phyloP scores from a whole-genome alignment of 1,140 invertebrate species.

The Drosophila mauritiana region DNA sequence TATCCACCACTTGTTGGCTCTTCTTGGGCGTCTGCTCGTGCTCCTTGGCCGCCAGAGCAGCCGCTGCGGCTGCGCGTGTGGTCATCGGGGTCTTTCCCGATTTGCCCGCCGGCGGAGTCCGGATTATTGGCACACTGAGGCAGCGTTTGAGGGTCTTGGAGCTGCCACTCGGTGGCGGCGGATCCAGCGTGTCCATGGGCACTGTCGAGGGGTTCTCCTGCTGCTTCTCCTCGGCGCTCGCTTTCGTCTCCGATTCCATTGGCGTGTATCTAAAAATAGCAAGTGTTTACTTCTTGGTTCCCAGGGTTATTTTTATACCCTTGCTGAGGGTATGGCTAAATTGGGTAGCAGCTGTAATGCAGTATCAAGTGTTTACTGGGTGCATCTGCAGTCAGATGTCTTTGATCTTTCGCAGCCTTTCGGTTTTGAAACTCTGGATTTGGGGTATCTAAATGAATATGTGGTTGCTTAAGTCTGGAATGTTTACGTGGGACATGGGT shows the following conservation, averaged over 20 bases:
- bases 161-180: slow-evolving; percentile 82
- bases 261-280: slow-evolving; percentile 37
- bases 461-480: too few relatives aligned
- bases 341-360: slow-evolving; percentile 1
- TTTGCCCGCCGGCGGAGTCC: slow-evolving; percentile 74
- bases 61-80: slow-evolving; percentile 85
- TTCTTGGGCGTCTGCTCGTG: slow-evolving; percentile 74
- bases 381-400: not conserved
- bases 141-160: slow-evolving; percentile 90
- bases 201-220: slow-evolving; percentile 14
- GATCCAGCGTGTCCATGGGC: slow-evolving; percentile 70
- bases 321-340: slow-evolving; percentile 11
- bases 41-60: slow-evolving; percentile 68
- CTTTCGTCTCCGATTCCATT: slow-evolving; percentile 68
- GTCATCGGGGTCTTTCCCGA: slow-evolving; percentile 63
- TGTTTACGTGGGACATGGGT: not conserved
- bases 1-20: slow-evolving; percentile 26
- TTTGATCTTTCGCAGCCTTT: not conserved
- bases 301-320: slow-evolving; percentile 35
- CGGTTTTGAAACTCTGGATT: not conserved
- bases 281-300: slow-evolving; percentile 22
- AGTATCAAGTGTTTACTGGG: not conserved
- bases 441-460: not conserved
- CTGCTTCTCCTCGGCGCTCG: slow-evolving; percentile 43
- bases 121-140: slow-evolving; percentile 93